phyloP scores from a whole-genome alignment of 1,140 invertebrate species.

The Rhynchophorus ferrugineus region DNA sequence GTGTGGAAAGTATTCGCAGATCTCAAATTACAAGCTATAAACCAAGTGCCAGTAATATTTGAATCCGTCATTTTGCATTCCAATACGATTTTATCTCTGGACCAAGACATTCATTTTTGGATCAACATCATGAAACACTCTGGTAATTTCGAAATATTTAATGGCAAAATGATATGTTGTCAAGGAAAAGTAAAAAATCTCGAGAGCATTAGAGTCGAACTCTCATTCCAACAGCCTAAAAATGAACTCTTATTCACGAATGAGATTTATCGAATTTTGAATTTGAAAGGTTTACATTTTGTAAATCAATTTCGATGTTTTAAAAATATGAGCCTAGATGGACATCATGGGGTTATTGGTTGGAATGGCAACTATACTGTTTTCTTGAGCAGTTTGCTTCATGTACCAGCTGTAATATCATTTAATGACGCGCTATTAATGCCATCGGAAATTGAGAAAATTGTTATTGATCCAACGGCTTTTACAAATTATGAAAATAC shows the following conservation, averaged over 20 bases:
- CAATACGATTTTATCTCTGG: slow-evolving; percentile 83
- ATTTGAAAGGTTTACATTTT: slow-evolving; percentile 82
- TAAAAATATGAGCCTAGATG: slow-evolving; percentile 55
- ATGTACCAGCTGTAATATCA: slow-evolving; percentile 74
- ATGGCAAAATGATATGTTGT: slow-evolving; percentile 74
- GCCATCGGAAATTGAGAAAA: slow-evolving; percentile 75
- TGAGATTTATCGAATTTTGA: slow-evolving; percentile 90
- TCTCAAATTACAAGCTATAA: no score
- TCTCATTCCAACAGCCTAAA: no score
- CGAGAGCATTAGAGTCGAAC: no score
- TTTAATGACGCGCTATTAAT: slow-evolving; percentile 69
- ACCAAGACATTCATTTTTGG: slow-evolving; percentile 71
- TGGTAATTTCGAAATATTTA: slow-evolving; percentile 88
- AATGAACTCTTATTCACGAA: no score
- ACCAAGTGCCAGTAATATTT: slow-evolving; percentile 74
- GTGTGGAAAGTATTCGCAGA: slow-evolving; percentile 91
- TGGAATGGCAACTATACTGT: slow-evolving; percentile 89
- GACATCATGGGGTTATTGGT: slow-evolving; percentile 52
- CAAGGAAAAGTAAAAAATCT: slow-evolving; percentile 74
- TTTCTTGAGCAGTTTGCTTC: slow-evolving; percentile 89
- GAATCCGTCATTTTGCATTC: slow-evolving; percentile 82
- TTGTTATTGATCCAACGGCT: slow-evolving; percentile 69
- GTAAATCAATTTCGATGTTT: slow-evolving; percentile 83
- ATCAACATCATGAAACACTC: slow-evolving; percentile 79
- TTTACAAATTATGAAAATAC: slow-evolving; percentile 30